Base-by-base conservation (phyloP, 2,888 invertebrate species). In the Hermaeophaga mercurialis region DNA sequence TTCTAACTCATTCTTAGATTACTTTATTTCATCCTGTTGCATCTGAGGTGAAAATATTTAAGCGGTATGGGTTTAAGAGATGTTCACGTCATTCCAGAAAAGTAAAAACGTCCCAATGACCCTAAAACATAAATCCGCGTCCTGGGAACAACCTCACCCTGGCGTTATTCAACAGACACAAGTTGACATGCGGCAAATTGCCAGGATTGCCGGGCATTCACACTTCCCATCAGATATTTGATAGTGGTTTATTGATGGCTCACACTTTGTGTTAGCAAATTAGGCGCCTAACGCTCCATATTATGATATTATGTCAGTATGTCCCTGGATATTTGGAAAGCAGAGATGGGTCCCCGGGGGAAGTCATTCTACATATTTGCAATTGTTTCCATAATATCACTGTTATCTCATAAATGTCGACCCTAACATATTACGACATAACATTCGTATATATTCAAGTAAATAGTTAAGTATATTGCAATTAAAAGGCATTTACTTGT, bases 141-240 rank as follows among this genome's bases (percentile, higher is more conserved):
- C 19, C 12, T 8, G 7, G 19, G 11, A 41, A 41, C 41, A 41
- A 24, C 12, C 41, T 41, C 41, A 41, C 22, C 22, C 17, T 41
- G 9, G 41, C 41, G 31, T 11, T 31, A 31, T 31, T 12, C 31
- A 44, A 26, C 44, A 28, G 33, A 56, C 34, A 56, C 49, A 48
- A 44, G 60, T 60, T 57, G 60, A 60, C 60, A 60, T 33, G 57
- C 31, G 60, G 55, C 60, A 57, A 60, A 57, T 60, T 60, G 52
- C 41, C 45, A 52, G 60, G 60, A 57, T 60, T 57, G 54, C 41
- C 47, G 26, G 47, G 50, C 54, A 49, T 60, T 57, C 57, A 46
- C 50, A 52, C 57, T 39, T 57, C 52, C 48, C 31, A 47, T 44
- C 43, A 52, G 50, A 53, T 60, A 57, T 60, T 57, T 54, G 60